Base-by-base conservation (phyloP, 35 echinoderm and acorn worm species). In the Apostichopus japonicus region DNA sequence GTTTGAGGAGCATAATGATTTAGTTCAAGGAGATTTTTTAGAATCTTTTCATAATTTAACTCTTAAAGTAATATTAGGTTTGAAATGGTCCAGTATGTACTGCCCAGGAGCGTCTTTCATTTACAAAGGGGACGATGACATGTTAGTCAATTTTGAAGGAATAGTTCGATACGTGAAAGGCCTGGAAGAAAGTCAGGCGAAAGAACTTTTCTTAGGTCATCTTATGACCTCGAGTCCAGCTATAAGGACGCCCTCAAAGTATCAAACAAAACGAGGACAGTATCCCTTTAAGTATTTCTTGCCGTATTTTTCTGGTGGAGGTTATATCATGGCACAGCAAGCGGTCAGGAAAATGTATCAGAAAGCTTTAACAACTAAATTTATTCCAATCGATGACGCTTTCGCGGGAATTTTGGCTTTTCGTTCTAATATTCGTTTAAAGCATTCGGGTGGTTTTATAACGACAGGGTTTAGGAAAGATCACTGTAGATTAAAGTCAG, bases 361-460 rank as follows among this genome's bases (percentile, higher is more conserved):
- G 61, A 86, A 87, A 63, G 71, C 96, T n/a, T 24, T 92, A 21
- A 86, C 53, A 8, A 98, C 96, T 15, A 95, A 88, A 77, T 90
- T 98, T 14, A 95, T 98, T 19, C 96, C 96, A 19, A 98, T 98
- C 54, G 96, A 98, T 78, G 96, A 98, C 83, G 96, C 96, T 1
- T 98, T 92, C 33, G 94, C 94, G 15, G 96, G 96, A 67, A 98
- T 98, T 75, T 70, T 98, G 59, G 96, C 96, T 3, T 95, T 92
- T 57, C 91, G 94, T 23, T 22, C 73, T 0, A 72, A 73, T 11
- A 79, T 91, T 8, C 77, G 79, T 19, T 52, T 92, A 13, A 92
- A 65, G 9, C 86, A 92, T 55, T 92, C 91, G 10, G 92, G 89
- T 25, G 79, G 93, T 19, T 98, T 98, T 56, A 98, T 95, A 8